Base-by-base conservation (phyloP, 2,888 invertebrate species). In the Polymixis flavicincta region DNA sequence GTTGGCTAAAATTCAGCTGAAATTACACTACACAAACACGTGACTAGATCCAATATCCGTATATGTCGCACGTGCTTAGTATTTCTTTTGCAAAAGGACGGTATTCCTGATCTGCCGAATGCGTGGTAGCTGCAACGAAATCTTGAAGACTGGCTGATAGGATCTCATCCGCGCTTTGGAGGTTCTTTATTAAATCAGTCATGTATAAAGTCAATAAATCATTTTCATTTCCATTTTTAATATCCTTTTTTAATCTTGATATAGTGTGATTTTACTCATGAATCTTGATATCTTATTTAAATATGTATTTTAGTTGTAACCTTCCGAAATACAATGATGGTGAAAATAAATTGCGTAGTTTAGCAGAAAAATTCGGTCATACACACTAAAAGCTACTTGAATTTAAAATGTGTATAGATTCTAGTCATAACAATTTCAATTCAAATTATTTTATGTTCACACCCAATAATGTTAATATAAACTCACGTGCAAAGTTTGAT, bases 401-500 rank as follows among this genome's bases (percentile, higher is more conserved):
- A 17, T 48, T 14, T 17, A 17, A 32, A 17, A 52, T 54, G 54
- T 54, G 54, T n/a, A 54, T 54, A 4, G 6, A 55, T 54, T 71
- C 32, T 25, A 69, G 45, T 37, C 60, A 64, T 48, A 76, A 45
- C 63, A 76, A 25, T 57, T 8, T 8, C 22, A 48, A 76, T 25
- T 42, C 11, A 14, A 9, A 32, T 28, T 25, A 37, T 63, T 59
- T 42, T 65, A 60, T 78, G 59, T 59, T 19, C 57, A 64, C 57
- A 37, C 11, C 42, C 19, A 55, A 60, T 60, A 55, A 59, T 55
- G 74, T 48, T 79, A 76, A 76, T 75, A 57, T 57, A 61, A 13
- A 64, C 25, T 65, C 72, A 79, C 83, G 79, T 71, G 75, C 42
- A 13, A 45, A 67, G 45, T 74, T 66, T 69, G 76, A 78, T 70